phyloP scores from a whole-genome alignment of 2,888 invertebrate genomes.

The Pecten maximus region DNA sequence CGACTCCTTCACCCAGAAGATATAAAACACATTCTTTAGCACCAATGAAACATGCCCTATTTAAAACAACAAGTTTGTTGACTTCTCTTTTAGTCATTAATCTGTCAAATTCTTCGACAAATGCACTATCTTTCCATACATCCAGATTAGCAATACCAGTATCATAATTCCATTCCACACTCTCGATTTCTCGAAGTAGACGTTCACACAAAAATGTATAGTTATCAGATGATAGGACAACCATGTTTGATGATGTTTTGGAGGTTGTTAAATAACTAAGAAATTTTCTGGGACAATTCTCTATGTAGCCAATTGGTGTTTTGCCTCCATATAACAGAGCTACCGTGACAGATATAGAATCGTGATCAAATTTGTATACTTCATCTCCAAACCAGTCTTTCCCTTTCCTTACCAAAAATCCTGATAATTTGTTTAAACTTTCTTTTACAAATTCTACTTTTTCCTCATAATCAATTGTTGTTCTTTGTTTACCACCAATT shows the following conservation, averaged over 20 bases:
- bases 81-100: neutral
- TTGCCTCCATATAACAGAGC: neutral
- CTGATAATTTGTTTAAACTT: neutral
- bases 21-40: neutral
- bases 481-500: neutral
- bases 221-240: neutral
- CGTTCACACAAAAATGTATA: neutral
- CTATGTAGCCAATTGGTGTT: neutral
- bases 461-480: neutral
- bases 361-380: neutral
- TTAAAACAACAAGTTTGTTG: neutral
- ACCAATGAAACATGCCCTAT: neutral
- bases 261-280: neutral
- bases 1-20: neutral
- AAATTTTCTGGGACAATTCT: neutral
- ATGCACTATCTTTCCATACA: neutral
- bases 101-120: neutral
- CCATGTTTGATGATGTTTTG: neutral
- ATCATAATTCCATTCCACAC: neutral
- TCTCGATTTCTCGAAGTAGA: neutral
- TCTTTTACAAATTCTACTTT: neutral
- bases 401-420: neutral
- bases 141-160: neutral
- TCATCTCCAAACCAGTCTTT: neutral
- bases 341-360: neutral